Evolutionary conservation across 2,797 vertebrate species (phyloP).

Genomic region (Anniella stebbinsi): DNA sequence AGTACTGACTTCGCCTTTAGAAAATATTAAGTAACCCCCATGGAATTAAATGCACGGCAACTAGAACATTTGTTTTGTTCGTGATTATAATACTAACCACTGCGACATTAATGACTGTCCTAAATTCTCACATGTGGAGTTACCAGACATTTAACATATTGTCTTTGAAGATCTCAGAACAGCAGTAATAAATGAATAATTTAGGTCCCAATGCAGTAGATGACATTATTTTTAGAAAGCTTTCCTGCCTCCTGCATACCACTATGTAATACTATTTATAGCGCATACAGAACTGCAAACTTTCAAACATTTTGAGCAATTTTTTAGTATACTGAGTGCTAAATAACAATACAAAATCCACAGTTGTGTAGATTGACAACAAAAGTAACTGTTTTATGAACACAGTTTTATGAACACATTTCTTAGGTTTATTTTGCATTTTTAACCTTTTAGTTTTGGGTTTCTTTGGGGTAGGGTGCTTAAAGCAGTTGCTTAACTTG

Average conservation of each 20-base stretch:
- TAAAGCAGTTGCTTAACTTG: not conserved
- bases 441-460: not conserved
- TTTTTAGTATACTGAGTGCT: not conserved
- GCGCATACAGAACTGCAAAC: not conserved
- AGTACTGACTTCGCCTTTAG: conserved; percentile 40
- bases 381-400: not conserved
- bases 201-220: not conserved
- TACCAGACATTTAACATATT: not conserved
- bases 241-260: not conserved
- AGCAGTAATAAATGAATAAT: conserved; percentile 34
- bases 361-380: not conserved
- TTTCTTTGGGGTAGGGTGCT: no score
- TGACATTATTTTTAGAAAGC: conserved; percentile 10
- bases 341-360: not conserved
- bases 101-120: conserved; percentile 20
- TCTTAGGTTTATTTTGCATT: not conserved
- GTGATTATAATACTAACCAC: conserved; percentile 19
- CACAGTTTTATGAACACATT: not conserved
- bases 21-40: not conserved
- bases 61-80: conserved; percentile 14
- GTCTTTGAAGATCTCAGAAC: conserved; percentile 21
- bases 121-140: not conserved
- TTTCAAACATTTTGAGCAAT: not conserved
- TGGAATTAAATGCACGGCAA: conserved; percentile 40
- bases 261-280: not conserved